A percentile compares a stretch with the other conserved stretches of the same genome.
phyloP scores from a whole-genome alignment of 2,113 vertebrate genomes.

The Donacobius atricapilla region DNA sequence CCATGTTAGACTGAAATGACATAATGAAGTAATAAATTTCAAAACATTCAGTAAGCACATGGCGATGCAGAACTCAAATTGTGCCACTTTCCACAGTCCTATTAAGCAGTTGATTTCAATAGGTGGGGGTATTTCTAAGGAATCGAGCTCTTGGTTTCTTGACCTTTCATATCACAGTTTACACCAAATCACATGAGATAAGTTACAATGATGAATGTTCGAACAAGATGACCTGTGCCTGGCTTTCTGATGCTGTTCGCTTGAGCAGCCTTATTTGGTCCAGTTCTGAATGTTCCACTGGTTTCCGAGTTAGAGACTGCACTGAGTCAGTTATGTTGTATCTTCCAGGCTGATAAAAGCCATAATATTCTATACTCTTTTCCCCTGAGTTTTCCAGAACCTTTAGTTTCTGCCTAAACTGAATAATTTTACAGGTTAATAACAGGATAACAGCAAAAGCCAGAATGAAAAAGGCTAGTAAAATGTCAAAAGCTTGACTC shows the following conservation, averaged over 20 bases:
- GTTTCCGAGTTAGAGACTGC: slow-evolving; percentile 34
- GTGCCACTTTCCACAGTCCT: not conserved
- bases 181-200: not conserved
- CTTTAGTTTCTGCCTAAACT: slow-evolving; percentile 70
- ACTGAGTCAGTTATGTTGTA: slow-evolving; percentile 69
- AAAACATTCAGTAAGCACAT: not conserved
- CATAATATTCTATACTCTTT: slow-evolving; percentile 79
- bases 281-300: slow-evolving; percentile 60
- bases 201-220: slow-evolving; percentile 79
- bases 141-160: not conserved
- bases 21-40: not conserved
- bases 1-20: not conserved
- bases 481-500: slow-evolving; percentile 77
- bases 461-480: slow-evolving; percentile 78
- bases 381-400: slow-evolving; percentile 68
- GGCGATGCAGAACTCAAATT: not conserved
- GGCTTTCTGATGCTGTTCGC: slow-evolving; percentile 67
- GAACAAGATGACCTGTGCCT: slow-evolving; percentile 81
- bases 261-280: slow-evolving; percentile 72
- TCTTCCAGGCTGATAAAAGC: slow-evolving; percentile 78
- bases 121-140: not conserved
- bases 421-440: slow-evolving; percentile 75
- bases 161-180: not conserved
- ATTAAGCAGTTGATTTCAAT: not conserved
- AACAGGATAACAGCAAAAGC: slow-evolving; percentile 75